A percentile compares a stretch with the other conserved stretches of the same genome.
Evolutionary conservation across 2,113 vertebrate species (phyloP).

Genomic region (Lagopus muta): DNA sequence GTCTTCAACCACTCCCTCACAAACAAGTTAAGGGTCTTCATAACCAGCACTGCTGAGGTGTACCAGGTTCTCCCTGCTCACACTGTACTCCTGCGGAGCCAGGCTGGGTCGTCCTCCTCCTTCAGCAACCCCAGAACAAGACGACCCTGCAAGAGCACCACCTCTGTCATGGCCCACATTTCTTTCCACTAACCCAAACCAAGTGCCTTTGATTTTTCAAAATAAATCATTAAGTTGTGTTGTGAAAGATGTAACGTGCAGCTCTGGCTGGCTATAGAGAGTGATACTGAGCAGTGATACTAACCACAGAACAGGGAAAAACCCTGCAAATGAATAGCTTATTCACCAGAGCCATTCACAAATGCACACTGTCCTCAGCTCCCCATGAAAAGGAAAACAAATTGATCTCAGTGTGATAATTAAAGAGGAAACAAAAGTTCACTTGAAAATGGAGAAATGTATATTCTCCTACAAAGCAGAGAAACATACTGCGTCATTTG

Average conservation of each 20-base stretch:
- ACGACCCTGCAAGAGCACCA: neutral
- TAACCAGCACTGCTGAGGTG: accelerated
- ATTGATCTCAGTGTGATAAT: constrained; percentile 19
- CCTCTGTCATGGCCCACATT: neutral
- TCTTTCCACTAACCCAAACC: constrained; percentile 35
- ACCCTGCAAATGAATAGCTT: constrained; percentile 35
- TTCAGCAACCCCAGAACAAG: neutral
- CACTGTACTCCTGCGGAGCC: constrained; percentile 34
- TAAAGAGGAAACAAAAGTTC: constrained; percentile 52
- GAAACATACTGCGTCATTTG: constrained; percentile 4
- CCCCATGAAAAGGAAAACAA: constrained; percentile 32
- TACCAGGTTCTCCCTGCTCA: constrained; percentile 46
- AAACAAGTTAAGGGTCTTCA: neutral
- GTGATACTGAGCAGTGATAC: neutral
- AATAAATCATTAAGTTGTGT: constrained; percentile 5
- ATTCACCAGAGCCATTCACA: constrained; percentile 18
- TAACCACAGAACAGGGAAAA: neutral
- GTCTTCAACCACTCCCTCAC: neutral
- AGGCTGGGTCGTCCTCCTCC: accelerated
- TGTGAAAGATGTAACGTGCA: neutral
- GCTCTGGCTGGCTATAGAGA: neutral
- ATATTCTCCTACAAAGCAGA: constrained; percentile 1
- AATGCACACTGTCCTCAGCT: neutral
- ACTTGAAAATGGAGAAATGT: constrained; percentile 21
- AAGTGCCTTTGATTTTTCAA: constrained; percentile 5